Percentiles rank a stretch among this genome's conserved stretches.
phyloP scores from a whole-genome alignment of 2,888 invertebrate genomes.

The Steromphala cineraria region DNA sequence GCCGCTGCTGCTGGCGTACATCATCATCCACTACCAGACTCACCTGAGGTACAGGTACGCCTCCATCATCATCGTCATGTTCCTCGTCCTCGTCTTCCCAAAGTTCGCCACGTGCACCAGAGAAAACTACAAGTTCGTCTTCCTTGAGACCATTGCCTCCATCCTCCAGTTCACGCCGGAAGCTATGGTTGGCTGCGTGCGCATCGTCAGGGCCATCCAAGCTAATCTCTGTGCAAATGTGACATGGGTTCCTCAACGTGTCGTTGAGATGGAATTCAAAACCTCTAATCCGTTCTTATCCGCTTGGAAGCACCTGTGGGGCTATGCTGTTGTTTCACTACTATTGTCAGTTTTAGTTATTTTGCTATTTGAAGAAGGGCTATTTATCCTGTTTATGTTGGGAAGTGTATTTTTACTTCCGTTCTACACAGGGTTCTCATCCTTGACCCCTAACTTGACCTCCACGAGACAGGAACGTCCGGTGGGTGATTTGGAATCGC shows the following conservation, averaged over 20 bases:
- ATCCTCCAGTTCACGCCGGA: conserved; percentile 68
- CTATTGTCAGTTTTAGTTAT: conserved; percentile 48
- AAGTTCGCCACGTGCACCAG: conserved; percentile 63
- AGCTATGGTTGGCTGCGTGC: conserved; percentile 64
- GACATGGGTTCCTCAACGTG: conserved; percentile 67
- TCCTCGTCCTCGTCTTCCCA: conserved; percentile 64
- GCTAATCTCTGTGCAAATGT: conserved; percentile 59
- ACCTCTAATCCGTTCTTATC: conserved; percentile 63
- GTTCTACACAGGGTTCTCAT: conserved; percentile 64
- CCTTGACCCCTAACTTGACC: conserved; percentile 35
- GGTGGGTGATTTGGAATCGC: not conserved
- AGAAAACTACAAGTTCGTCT: conserved; percentile 58
- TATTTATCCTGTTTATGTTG: conserved; percentile 56
- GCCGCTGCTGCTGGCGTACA: conserved; percentile 60
- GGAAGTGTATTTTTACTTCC: conserved; percentile 58
- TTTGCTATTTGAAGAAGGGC: conserved; percentile 49
- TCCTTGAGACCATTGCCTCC: conserved; percentile 63
- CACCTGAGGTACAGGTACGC: conserved; percentile 57
- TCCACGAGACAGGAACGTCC: not conserved
- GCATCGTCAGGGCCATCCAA: conserved; percentile 60
- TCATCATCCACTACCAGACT: conserved; percentile 59
- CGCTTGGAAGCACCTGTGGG: conserved; percentile 64
- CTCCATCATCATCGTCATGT: conserved; percentile 62
- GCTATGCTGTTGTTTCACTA: conserved; percentile 58
- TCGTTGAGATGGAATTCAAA: conserved; percentile 65